Conservation (phyloP, 1,140 invertebrate species). For the Dinothrombium tinctorium region DNA sequence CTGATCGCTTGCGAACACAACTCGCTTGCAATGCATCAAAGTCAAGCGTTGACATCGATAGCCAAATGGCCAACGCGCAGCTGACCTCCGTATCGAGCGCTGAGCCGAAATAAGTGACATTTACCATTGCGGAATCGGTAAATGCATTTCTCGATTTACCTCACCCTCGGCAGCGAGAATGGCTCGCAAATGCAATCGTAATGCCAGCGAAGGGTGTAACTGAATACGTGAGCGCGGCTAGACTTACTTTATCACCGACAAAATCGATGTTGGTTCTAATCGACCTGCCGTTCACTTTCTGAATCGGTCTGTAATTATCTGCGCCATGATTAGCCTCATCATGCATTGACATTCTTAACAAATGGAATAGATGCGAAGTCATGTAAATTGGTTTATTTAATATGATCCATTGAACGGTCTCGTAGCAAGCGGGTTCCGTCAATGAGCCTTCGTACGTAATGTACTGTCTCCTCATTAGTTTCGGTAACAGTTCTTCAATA, state of each 20-base stretch:
- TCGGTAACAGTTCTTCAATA: slow-evolving; percentile 52
- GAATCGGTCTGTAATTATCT: slow-evolving; percentile 73
- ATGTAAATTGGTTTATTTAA: slow-evolving; percentile 92
- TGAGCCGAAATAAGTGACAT: too few relatives aligned
- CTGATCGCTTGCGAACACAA: too few relatives aligned
- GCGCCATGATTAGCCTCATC: slow-evolving; percentile 21
- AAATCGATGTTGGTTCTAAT: slow-evolving; percentile 89
- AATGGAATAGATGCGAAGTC: slow-evolving; percentile 24
- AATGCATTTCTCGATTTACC: not conserved
- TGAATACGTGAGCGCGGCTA: not conserved
- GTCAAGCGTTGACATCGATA: too few relatives aligned
- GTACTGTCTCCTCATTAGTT: slow-evolving; percentile 47
- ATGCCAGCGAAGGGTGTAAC: too few relatives aligned
- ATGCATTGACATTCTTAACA: slow-evolving; percentile 2
- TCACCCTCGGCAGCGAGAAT: not conserved
- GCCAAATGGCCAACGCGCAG: too few relatives aligned
- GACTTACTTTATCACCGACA: not conserved
- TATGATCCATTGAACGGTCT: slow-evolving; percentile 61
- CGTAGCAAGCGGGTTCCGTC: slow-evolving; percentile 48
- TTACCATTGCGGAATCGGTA: not conserved
- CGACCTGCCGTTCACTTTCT: slow-evolving; percentile 63
- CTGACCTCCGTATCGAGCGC: too few relatives aligned
- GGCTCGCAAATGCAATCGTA: not conserved
- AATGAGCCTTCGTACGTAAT: slow-evolving; percentile 90
- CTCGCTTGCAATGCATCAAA: too few relatives aligned